Evolutionary conservation across 2,888 invertebrate species (phyloP).

Genomic region (Drosophila mulleri): DNA sequence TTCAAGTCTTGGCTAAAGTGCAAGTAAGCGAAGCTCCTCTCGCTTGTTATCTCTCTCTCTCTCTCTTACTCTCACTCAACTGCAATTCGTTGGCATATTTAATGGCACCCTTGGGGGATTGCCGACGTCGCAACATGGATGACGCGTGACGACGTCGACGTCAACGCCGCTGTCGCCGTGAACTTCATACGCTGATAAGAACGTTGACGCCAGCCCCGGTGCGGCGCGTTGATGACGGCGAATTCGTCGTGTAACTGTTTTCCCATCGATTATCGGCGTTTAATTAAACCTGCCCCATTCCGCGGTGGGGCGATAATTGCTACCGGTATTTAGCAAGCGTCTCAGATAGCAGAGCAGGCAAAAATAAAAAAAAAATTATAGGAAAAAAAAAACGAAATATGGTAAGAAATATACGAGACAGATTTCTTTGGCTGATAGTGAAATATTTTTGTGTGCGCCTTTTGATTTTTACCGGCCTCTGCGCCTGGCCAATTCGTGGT

Average conservation of each 20-base stretch:
- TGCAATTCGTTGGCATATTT: conserved; percentile 33
- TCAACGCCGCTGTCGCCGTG: conserved; percentile 44
- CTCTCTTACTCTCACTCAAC: conserved; percentile 1
- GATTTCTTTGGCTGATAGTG: conserved; percentile 70
- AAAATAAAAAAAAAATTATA: conserved; percentile 19
- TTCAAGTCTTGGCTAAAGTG: conserved; percentile 59
- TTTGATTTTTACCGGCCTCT: conserved; percentile 70
- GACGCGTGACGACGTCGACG: conserved; percentile 44
- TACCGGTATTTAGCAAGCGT: conserved; percentile 77
- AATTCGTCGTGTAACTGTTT: conserved; percentile 62
- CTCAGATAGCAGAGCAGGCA: conserved; percentile 53
- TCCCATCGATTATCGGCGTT: conserved; percentile 75
- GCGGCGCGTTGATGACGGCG: conserved; percentile 12
- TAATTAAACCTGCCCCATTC: conserved; percentile 62
- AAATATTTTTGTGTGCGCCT: conserved; percentile 47
- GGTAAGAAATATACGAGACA: conserved; percentile 54
- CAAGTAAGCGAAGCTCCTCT: conserved; percentile 28
- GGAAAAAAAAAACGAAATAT: conserved; percentile 30
- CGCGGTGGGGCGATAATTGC: conserved; percentile 57
- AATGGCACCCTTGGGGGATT: conserved; percentile 31
- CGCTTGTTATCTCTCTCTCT: not conserved
- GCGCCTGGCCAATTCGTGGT: conserved; percentile 67
- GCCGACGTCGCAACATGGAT: conserved; percentile 33
- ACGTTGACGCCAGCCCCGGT: conserved; percentile 21
- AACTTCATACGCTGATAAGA: conserved; percentile 62